Evolutionary conservation across 2,113 vertebrate species (phyloP).

Genomic region (Crocuta crocuta): DNA sequence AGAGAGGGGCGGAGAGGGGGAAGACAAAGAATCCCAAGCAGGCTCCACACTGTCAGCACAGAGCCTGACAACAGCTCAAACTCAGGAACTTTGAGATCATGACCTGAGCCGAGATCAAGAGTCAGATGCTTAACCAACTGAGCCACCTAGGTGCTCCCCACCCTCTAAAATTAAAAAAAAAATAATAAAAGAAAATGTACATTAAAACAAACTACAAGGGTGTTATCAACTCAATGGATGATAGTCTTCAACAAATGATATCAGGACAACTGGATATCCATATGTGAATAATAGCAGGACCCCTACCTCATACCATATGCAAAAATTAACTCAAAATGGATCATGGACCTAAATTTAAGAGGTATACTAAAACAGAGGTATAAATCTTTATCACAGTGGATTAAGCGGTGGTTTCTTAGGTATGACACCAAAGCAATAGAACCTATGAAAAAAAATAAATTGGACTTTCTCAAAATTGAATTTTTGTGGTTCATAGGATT

Average conservation of each 20-base stretch:
- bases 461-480: slow-evolving; percentile 27
- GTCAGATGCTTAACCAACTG: too few species aligned
- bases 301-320: neutral
- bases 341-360: slow-evolving; percentile 19
- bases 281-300: neutral
- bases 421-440: neutral
- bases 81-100: too few species aligned
- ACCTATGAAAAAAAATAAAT: neutral
- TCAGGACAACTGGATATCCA: neutral
- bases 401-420: neutral
- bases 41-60: too few species aligned
- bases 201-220: slow-evolving; percentile 43
- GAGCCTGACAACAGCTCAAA: too few species aligned
- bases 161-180: too few species aligned
- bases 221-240: neutral
- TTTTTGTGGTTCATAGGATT: neutral
- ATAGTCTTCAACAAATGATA: slow-evolving; percentile 19
- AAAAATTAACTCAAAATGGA: slow-evolving; percentile 28
- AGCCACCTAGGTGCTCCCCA: too few species aligned
- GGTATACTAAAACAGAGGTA: neutral
- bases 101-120: too few species aligned
- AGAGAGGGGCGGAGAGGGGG: too few species aligned
- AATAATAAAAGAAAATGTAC: too few species aligned
- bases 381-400: neutral
- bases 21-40: too few species aligned